These are phyloP conservation scores for Chrysocyon brachyurus DNA, from an alignment of 2,797 vertebrate genomes.

Conservation along the genomic window DNA sequence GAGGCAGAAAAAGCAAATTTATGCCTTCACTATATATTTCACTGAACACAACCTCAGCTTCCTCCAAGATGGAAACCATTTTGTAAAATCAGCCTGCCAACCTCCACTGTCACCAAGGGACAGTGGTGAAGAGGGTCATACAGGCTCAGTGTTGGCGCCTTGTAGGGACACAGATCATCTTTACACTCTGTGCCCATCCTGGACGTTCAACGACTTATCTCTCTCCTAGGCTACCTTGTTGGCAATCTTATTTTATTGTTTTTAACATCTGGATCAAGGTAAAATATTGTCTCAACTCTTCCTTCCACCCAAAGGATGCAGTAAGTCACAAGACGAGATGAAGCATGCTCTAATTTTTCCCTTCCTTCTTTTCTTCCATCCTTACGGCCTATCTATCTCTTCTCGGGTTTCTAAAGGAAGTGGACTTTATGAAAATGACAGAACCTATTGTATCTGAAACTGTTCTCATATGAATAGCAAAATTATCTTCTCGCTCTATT, in stretches of 20 bases:
- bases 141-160: neutral
- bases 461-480: constrained; percentile 54
- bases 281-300: neutral
- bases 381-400: neutral
- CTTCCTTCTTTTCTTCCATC: neutral
- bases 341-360: neutral
- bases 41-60: neutral
- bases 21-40: rapidly evolving
- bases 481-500: neutral
- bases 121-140: neutral
- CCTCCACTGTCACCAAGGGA: neutral
- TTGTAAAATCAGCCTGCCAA: neutral
- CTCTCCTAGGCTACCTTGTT: neutral
- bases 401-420: neutral
- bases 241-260: neutral
- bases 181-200: neutral
- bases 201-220: neutral
- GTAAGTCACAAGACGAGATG: neutral
- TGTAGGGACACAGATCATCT: neutral
- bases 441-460: constrained; percentile 37
- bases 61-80: neutral
- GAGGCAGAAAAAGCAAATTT: neutral
- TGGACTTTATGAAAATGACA: neutral
- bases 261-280: neutral
- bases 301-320: neutral